Conservation (phyloP, 92 coral and sea anemone species). For the Metridium senile region DNA sequence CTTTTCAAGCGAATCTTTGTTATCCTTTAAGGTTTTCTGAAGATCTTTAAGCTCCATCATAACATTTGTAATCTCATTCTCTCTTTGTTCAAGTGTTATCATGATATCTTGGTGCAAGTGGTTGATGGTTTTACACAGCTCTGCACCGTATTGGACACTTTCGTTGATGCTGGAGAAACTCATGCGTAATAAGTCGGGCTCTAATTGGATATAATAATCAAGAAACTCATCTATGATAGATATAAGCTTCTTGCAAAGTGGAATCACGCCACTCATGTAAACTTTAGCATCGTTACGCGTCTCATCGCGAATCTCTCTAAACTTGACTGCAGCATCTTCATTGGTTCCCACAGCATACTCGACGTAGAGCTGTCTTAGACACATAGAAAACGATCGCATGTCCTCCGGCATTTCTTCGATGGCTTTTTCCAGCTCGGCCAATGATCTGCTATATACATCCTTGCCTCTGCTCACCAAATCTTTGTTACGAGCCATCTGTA, state of each 20-base stretch:
- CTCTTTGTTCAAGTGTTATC: constrained; percentile 42
- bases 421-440: constrained; percentile 8
- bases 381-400: constrained; percentile 50
- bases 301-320: constrained; percentile 67
- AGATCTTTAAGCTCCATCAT: constrained; percentile 48
- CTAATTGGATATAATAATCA: constrained; percentile 49
- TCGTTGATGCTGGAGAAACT: constrained; percentile 40
- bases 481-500: not conserved
- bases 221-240: constrained; percentile 44
- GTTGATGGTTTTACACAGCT: constrained; percentile 28
- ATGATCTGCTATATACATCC: not conserved
- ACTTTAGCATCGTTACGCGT: constrained; percentile 66
- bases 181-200: constrained; percentile 39
- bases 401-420: constrained; percentile 36
- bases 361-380: constrained; percentile 51
- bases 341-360: constrained; percentile 41
- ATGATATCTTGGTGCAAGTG: constrained; percentile 60
- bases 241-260: constrained; percentile 54
- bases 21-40: constrained; percentile 24
- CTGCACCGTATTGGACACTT: constrained; percentile 31
- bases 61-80: constrained; percentile 42
- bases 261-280: constrained; percentile 49
- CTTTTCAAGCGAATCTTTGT: constrained; percentile 30
- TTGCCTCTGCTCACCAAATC: not conserved
- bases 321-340: constrained; percentile 16